These are phyloP conservation scores for Aphidius colemani DNA, from an alignment of 2,888 invertebrate species.

Conservation along the genomic window DNA sequence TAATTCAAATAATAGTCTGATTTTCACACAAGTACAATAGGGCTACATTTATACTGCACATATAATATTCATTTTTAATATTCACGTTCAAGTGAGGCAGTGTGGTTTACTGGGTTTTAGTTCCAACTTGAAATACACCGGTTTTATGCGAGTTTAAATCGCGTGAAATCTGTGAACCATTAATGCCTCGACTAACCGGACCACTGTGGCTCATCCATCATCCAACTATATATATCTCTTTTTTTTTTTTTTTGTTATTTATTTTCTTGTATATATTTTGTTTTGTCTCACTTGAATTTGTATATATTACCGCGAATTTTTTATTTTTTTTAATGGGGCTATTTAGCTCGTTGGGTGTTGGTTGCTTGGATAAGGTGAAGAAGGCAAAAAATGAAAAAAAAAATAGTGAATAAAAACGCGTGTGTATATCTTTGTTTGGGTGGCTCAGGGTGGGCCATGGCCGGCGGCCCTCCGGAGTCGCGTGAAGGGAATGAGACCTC, in stretches of 20 bases:
- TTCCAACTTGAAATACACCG: constrained; percentile 36
- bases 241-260: too few species aligned
- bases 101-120: too few species aligned
- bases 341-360: too few species aligned
- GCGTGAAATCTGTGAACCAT: constrained; percentile 56
- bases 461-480: constrained; percentile 45
- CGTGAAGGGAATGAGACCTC: constrained; percentile 32
- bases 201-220: constrained; percentile 51
- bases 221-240: not conserved
- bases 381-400: constrained; percentile 20
- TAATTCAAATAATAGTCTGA: too few species aligned
- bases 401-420: constrained; percentile 39
- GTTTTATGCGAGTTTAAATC: constrained; percentile 49
- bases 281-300: not conserved
- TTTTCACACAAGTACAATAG: too few species aligned
- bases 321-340: too few species aligned
- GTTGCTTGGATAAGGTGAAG: constrained; percentile 21
- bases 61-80: too few species aligned
- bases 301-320: too few species aligned
- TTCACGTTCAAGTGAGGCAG: too few species aligned
- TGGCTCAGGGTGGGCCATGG: constrained; percentile 53
- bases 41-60: too few species aligned
- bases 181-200: constrained; percentile 39
- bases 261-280: too few species aligned
- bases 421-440: constrained; percentile 47